Conservation (phyloP, 2,888 invertebrate species). For the Hydriomena furcata region DNA sequence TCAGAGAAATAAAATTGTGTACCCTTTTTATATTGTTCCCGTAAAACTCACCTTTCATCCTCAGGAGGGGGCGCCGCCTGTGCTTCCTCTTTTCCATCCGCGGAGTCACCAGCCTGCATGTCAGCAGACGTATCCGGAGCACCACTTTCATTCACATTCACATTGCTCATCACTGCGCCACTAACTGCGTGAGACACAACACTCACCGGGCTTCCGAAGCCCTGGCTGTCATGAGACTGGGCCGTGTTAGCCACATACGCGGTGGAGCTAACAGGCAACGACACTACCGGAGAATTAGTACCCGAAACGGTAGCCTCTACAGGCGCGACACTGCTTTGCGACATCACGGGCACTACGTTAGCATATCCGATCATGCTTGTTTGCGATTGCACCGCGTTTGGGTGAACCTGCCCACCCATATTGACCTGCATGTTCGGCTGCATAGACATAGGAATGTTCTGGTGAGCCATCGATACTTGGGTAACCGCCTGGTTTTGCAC, state of each 20-base stretch:
- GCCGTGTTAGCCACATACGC: constrained; percentile 64
- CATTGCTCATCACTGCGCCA: constrained; percentile 74
- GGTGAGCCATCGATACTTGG: constrained; percentile 73
- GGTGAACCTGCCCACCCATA: constrained; percentile 73
- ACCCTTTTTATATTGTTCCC: too few relatives aligned
- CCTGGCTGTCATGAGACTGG: constrained; percentile 73
- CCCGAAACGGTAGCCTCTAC: constrained; percentile 76
- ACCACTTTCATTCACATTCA: constrained; percentile 77
- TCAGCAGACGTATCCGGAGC: constrained; percentile 65
- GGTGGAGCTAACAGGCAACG: constrained; percentile 73
- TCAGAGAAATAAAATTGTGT: too few relatives aligned
- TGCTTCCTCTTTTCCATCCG: constrained; percentile 74
- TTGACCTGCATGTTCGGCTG: constrained; percentile 75
- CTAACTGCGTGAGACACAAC: constrained; percentile 77
- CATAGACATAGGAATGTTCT: constrained; percentile 81
- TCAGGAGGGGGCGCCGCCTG: constrained; percentile 64
- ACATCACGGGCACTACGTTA: constrained; percentile 77
- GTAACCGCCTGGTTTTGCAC: constrained; percentile 69
- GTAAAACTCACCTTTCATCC: constrained; percentile 82
- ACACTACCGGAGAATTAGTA: constrained; percentile 80
- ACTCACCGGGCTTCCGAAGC: constrained; percentile 81
- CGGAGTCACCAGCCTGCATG: constrained; percentile 65
- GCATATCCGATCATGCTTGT: constrained; percentile 77
- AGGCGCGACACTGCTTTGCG: constrained; percentile 76
- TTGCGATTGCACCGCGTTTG: constrained; percentile 78